Evolutionary conservation across 2,113 vertebrate genomes (phyloP).

Genomic region (Cheilinus undulatus): DNA sequence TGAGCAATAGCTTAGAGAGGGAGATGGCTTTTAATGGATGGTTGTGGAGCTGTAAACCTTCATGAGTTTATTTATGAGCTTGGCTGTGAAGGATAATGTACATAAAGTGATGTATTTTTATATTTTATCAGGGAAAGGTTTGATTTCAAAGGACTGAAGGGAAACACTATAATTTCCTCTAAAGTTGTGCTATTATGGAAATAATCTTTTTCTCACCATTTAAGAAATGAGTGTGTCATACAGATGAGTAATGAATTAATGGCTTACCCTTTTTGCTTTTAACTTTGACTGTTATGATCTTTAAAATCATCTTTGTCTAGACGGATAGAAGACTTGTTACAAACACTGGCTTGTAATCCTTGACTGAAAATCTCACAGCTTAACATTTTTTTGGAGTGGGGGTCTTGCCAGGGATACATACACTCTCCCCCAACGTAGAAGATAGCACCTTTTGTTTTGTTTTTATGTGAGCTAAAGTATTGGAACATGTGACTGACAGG

Average conservation of each 20-base stretch:
- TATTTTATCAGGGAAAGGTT: conserved; percentile 1
- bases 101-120: conserved; percentile 31
- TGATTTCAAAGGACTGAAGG: conserved; percentile 2
- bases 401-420: conserved; percentile 13
- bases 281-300: conserved; percentile 17
- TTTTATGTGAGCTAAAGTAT: too few species aligned
- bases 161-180: not conserved
- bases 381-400: not conserved
- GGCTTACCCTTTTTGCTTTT: conserved; percentile 20
- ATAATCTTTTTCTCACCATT: not conserved
- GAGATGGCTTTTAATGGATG: conserved; percentile 41
- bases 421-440: too few species aligned
- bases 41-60: conserved; percentile 44
- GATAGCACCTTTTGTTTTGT: too few species aligned
- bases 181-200: conserved; percentile 1
- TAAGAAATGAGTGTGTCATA: conserved; percentile 21
- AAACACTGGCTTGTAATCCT: not conserved
- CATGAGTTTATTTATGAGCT: conserved; percentile 32
- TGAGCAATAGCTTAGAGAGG: conserved; percentile 30
- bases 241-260: conserved; percentile 32
- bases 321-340: not conserved
- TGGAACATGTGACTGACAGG: too few species aligned
- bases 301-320: not conserved
- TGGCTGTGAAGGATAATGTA: conserved; percentile 17
- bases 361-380: not conserved